These are phyloP conservation scores for Drosophila meridionalis DNA, from an alignment of 2,888 invertebrate species.

Conservation along the genomic window DNA sequence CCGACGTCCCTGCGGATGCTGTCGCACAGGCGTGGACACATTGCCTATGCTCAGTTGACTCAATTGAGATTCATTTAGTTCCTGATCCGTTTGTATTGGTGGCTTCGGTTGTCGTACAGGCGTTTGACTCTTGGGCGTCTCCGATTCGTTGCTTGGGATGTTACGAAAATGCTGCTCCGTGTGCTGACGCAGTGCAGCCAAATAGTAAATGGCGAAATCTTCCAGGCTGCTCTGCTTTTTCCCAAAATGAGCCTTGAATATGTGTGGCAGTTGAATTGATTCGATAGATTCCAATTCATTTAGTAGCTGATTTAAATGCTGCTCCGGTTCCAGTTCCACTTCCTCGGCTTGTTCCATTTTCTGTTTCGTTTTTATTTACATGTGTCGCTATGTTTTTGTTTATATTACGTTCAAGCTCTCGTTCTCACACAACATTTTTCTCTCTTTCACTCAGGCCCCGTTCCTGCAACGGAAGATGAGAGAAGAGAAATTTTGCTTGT, in stretches of 20 bases:
- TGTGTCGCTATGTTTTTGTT: constrained; percentile 25
- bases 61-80: constrained; percentile 48
- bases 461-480: constrained; percentile 81
- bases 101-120: constrained; percentile 44
- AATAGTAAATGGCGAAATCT: constrained; percentile 87
- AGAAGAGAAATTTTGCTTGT: constrained; percentile 78
- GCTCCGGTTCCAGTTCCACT: constrained; percentile 36
- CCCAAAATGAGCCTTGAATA: constrained; percentile 60
- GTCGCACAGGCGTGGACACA: constrained; percentile 58
- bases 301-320: constrained; percentile 54
- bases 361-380: constrained; percentile 20
- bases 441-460: constrained; percentile 45
- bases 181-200: constrained; percentile 86
- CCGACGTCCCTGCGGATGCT: constrained; percentile 40
- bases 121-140: constrained; percentile 70
- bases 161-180: constrained; percentile 86
- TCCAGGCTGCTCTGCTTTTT: constrained; percentile 61
- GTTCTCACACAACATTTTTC: constrained; percentile 34
- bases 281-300: constrained; percentile 41
- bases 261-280: constrained; percentile 26
- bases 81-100: constrained; percentile 5
- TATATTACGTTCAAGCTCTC: constrained; percentile 25
- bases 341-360: constrained; percentile 39
- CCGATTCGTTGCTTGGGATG: constrained; percentile 46
- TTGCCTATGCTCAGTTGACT: constrained; percentile 39